Conservation (phyloP, 2,797 vertebrate species). For the Macropodus opercularis region DNA sequence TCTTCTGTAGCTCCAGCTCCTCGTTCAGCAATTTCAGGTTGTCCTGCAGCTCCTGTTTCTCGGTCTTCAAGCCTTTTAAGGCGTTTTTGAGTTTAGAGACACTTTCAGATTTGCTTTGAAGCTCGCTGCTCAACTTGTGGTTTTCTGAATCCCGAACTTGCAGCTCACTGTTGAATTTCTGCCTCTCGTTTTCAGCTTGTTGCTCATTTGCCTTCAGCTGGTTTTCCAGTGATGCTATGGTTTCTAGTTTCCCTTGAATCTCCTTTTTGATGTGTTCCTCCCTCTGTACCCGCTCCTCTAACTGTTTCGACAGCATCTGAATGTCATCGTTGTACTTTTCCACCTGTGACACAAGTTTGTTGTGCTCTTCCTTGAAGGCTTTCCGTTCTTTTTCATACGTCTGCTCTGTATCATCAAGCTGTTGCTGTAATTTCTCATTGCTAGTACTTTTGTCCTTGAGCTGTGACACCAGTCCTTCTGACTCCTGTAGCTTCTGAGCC, state of each 20-base stretch:
- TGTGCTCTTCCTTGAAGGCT: conserved; percentile 82
- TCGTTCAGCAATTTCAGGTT: conserved; percentile 44
- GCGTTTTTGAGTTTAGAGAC: conserved; percentile 74
- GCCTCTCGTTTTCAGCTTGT: conserved; percentile 72
- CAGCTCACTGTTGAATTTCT: conserved; percentile 74
- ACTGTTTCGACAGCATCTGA: conserved; percentile 70
- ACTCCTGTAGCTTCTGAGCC: conserved; percentile 76
- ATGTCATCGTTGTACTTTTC: conserved; percentile 77
- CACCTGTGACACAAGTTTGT: conserved; percentile 80
- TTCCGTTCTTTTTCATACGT: conserved; percentile 84
- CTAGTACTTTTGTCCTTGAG: conserved; percentile 70
- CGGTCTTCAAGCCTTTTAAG: conserved; percentile 57
- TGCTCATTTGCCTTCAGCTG: conserved; percentile 67
- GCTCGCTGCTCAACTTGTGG: conserved; percentile 75
- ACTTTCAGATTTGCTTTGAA: conserved; percentile 76
- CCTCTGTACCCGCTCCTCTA: conserved; percentile 70
- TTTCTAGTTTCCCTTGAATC: conserved; percentile 77
- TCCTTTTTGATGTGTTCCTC: conserved; percentile 66
- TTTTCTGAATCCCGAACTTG: conserved; percentile 71
- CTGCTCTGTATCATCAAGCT: conserved; percentile 78
- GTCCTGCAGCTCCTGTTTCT: conserved; percentile 77
- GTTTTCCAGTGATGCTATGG: conserved; percentile 77
- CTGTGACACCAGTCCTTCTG: conserved; percentile 72
- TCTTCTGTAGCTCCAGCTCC: conserved; percentile 72
- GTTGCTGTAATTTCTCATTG: conserved; percentile 72